Evolutionary conservation across 2,797 vertebrate genomes (phyloP).

Genomic region (Typhlichthys eigenmanni): DNA sequence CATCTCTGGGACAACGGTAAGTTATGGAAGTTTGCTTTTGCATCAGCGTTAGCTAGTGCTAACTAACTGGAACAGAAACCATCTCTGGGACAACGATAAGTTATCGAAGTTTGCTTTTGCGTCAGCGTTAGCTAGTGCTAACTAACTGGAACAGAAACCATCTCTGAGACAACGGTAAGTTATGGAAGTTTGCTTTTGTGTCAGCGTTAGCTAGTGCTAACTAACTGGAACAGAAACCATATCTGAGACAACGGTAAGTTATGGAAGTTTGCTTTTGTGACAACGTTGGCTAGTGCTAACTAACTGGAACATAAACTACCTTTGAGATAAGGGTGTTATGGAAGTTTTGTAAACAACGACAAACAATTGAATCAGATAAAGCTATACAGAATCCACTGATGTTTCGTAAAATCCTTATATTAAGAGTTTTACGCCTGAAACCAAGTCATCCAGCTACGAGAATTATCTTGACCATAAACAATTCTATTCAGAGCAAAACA

Average conservation of each 20-base stretch:
- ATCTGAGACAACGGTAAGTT: constrained; percentile 56
- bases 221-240: constrained; percentile 59
- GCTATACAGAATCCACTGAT: too few relatives aligned
- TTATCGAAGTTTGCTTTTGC: constrained; percentile 59
- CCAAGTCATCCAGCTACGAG: too few relatives aligned
- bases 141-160: constrained; percentile 57
- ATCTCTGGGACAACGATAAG: constrained; percentile 52
- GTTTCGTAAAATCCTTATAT: too few relatives aligned
- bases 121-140: constrained; percentile 33
- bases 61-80: constrained; percentile 56
- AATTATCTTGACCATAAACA: too few relatives aligned
- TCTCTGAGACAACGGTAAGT: constrained; percentile 57
- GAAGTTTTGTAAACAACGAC: constrained; percentile 44
- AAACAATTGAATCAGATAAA: too few relatives aligned
- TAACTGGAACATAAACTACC: constrained; percentile 60
- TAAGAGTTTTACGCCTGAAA: too few relatives aligned
- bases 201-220: constrained; percentile 33
- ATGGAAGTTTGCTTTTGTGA: constrained; percentile 58
- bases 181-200: constrained; percentile 58
- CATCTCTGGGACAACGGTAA: constrained; percentile 59
- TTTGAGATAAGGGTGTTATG: constrained; percentile 56
- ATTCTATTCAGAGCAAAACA: too few relatives aligned
- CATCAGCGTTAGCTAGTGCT: constrained; percentile 32
- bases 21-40: constrained; percentile 61
- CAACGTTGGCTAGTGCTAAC: constrained; percentile 28